A percentile compares a stretch with the other conserved stretches of the same genome.
phyloP scores from a whole-genome alignment of 2,113 vertebrate genomes.

The Echinops telfairi region DNA sequence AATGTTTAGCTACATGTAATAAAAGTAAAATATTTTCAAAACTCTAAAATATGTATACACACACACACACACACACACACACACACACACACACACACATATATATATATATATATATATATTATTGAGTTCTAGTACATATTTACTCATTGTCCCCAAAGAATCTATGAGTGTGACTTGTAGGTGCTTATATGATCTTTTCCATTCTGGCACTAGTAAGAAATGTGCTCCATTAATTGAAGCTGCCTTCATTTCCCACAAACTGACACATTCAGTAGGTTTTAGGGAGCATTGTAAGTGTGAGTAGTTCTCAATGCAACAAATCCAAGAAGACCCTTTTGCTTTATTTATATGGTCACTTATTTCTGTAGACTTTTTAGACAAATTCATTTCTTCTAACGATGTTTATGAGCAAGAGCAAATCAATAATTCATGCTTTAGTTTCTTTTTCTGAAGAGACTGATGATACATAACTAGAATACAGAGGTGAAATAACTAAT shows the following conservation, averaged over 20 bases:
- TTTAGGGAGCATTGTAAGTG: neutral
- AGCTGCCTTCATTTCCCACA: neutral
- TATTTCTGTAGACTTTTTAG: neutral
- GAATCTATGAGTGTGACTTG: neutral
- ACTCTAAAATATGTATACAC: too few relatives aligned
- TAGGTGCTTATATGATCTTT: conserved; percentile 24
- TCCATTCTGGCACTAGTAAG: neutral
- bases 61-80: too few relatives aligned
- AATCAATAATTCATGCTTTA: conserved; percentile 58
- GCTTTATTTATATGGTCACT: neutral
- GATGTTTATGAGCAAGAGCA: conserved; percentile 45
- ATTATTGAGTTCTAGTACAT: conserved; percentile 30
- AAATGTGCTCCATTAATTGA: neutral
- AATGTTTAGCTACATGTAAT: conserved; percentile 35
- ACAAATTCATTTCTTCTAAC: neutral
- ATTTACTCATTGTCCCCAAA: neutral
- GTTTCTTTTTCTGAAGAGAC: conserved; percentile 59
- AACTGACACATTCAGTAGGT: neutral
- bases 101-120: too few relatives aligned
- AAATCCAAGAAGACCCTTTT: neutral
- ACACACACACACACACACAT: too few relatives aligned
- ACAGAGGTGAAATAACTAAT: conserved; percentile 60
- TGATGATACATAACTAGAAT: conserved; percentile 49
- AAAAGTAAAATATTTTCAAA: conserved; percentile 40
- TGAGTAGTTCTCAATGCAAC: neutral